Percentiles rank a stretch among this genome's conserved stretches.
These are phyloP conservation scores for Lasioglossum morio DNA, from an alignment of 2,888 invertebrate species.

Conservation along the genomic window DNA sequence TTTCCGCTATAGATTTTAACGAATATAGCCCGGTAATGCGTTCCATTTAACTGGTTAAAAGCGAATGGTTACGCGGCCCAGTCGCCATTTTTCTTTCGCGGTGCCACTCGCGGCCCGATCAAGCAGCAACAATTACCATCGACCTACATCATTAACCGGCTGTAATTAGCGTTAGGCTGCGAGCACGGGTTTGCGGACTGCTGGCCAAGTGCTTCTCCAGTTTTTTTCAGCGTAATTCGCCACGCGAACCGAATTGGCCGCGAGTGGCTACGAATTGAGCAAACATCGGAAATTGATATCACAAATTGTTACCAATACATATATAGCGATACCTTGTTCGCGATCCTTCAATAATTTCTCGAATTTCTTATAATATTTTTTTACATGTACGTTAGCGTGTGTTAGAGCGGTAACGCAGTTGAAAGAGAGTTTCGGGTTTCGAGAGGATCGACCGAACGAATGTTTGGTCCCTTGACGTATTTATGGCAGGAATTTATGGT, in stretches of 20 bases:
- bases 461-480: too few relatives aligned
- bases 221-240: not conserved
- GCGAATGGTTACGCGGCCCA: not conserved
- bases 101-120: conserved; percentile 40
- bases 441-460: too few relatives aligned
- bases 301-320: not conserved
- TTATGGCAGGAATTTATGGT: too few relatives aligned
- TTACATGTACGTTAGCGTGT: too few relatives aligned
- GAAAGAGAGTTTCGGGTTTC: too few relatives aligned
- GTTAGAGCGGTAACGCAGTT: too few relatives aligned
- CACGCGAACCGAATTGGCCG: not conserved
- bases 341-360: too few relatives aligned
- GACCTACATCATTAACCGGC: conserved; percentile 49
- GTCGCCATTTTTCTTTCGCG: conserved; percentile 11
- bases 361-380: too few relatives aligned
- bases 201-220: conserved; percentile 14
- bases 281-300: not conserved
- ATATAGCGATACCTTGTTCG: too few relatives aligned
- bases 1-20: not conserved
- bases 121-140: conserved; percentile 48
- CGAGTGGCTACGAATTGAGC: not conserved
- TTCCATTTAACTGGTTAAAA: conserved; percentile 28
- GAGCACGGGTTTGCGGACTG: conserved; percentile 14
- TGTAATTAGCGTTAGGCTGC: conserved; percentile 35
- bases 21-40: not conserved